Conservation (phyloP, 2,888 invertebrate species). For the Dermolepida albohirtum region DNA sequence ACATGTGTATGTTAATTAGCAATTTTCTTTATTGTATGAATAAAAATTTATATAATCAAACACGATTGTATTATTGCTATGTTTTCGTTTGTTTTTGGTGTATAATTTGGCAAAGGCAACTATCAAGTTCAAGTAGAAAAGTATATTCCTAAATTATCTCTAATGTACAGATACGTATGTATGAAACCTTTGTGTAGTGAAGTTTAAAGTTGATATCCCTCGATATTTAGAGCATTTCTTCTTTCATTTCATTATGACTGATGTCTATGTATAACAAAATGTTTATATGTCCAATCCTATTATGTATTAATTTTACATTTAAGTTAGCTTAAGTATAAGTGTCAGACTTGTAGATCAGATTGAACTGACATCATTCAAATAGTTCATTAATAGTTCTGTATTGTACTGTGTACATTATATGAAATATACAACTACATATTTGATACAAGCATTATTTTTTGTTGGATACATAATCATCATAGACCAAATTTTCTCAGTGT, state of each 20-base stretch:
- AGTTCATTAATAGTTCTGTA: conserved; percentile 63
- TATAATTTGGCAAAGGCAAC: conserved; percentile 7
- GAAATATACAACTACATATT: conserved; percentile 63
- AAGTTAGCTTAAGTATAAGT: conserved; percentile 56
- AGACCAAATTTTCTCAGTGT: too few relatives aligned
- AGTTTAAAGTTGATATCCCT: background rate
- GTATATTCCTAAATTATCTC: background rate
- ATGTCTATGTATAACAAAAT: conserved; percentile 53
- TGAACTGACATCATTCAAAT: conserved; percentile 58
- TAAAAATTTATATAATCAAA: conserved; percentile 36
- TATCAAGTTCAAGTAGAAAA: background rate
- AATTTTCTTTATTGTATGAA: conserved; percentile 29
- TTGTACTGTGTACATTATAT: conserved; percentile 65
- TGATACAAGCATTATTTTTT: conserved; percentile 40
- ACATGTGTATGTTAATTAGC: conserved; percentile 30
- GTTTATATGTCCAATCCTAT: conserved; percentile 53
- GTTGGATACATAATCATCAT: too few relatives aligned
- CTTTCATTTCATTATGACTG: conserved; percentile 11
- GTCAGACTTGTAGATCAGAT: conserved; percentile 63
- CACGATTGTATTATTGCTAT: conserved; percentile 33
- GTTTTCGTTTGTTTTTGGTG: background rate
- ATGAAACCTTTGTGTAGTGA: too few relatives aligned
- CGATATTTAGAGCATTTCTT: background rate
- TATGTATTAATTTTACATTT: conserved; percentile 50
- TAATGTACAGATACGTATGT: too few relatives aligned